Conservation (phyloP, 2,113 vertebrate species). For the Taurulus bubalis region DNA sequence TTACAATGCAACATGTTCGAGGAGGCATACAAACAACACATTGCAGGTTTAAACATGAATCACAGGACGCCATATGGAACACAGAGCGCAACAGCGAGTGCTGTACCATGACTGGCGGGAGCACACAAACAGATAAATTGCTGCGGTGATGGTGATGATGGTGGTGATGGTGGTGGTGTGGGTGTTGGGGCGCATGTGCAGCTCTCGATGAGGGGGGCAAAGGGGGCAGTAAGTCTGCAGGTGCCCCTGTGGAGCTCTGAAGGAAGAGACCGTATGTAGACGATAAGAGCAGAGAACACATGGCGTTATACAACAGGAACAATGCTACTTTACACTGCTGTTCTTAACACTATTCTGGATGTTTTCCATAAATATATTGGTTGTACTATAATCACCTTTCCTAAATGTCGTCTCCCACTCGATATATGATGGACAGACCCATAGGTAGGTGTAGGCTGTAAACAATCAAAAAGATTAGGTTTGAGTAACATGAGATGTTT, state of each 20-base stretch:
- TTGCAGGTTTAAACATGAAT: neutral
- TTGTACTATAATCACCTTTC: conserved; percentile 68
- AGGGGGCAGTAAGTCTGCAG: conserved; percentile 79
- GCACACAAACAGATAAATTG: conserved; percentile 77
- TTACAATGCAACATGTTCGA: neutral
- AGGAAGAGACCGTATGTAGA: conserved; percentile 53
- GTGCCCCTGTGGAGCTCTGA: conserved; percentile 74
- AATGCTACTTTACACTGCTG: neutral
- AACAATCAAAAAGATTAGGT: conserved; percentile 23
- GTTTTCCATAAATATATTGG: neutral
- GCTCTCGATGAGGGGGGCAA: conserved; percentile 75
- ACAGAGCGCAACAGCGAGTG: conserved; percentile 16
- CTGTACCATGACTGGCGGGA: conserved; percentile 75
- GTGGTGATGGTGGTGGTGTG: conserved; percentile 76
- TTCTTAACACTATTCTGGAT: neutral
- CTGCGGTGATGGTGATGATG: conserved; percentile 76
- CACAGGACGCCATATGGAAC: conserved; percentile 20
- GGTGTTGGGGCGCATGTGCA: conserved; percentile 60
- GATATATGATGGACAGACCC: conserved; percentile 72
- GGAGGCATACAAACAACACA: neutral
- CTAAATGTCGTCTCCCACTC: conserved; percentile 64
- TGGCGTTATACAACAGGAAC: conserved; percentile 6
- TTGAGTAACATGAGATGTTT: neutral
- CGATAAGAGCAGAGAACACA: conserved; percentile 15
- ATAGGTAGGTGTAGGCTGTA: conserved; percentile 68